These are phyloP conservation scores for Tholera decimalis DNA, from an alignment of 2,888 invertebrate species.

Conservation along the genomic window DNA sequence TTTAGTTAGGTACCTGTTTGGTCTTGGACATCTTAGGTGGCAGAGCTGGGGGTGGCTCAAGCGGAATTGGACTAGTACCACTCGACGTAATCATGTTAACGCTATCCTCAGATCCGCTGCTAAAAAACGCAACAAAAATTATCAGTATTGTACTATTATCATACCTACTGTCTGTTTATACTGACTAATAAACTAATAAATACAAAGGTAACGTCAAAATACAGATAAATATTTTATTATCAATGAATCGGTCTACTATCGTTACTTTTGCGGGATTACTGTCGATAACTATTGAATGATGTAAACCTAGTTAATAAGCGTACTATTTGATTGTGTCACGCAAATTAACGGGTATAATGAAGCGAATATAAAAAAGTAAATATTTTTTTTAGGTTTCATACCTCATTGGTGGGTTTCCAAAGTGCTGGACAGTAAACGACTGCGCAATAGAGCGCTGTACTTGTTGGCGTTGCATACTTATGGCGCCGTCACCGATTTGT, in stretches of 20 bases:
- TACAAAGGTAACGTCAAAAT: not conserved
- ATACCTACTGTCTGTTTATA: not conserved
- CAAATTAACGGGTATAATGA: not conserved
- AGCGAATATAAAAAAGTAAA: slow-evolving; percentile 1
- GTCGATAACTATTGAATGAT: not conserved
- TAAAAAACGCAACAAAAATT: slow-evolving; percentile 42
- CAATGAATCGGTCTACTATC: not conserved
- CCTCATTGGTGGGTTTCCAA: slow-evolving; percentile 86
- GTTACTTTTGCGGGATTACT: not conserved
- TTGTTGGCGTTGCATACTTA: slow-evolving; percentile 84
- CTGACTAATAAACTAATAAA: not conserved
- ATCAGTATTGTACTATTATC: not conserved
- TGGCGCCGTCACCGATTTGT: slow-evolving; percentile 78
- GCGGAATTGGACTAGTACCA: slow-evolving; percentile 88
- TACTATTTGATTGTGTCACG: not conserved
- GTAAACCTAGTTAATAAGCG: not conserved
- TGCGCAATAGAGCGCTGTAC: slow-evolving; percentile 87
- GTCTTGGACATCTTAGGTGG: slow-evolving; percentile 91
- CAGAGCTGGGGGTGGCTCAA: slow-evolving; percentile 87
- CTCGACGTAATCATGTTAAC: slow-evolving; percentile 85
- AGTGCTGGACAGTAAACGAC: slow-evolving; percentile 88
- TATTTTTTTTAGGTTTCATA: slow-evolving; percentile 53
- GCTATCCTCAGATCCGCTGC: slow-evolving; percentile 87
- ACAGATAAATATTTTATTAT: not conserved
- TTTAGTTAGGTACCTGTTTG: slow-evolving; percentile 78